Evolutionary conservation across 2,113 vertebrate species (phyloP), one percentile per base, ranked within the genome.

Genomic region (Lampris incognitus): DNA sequence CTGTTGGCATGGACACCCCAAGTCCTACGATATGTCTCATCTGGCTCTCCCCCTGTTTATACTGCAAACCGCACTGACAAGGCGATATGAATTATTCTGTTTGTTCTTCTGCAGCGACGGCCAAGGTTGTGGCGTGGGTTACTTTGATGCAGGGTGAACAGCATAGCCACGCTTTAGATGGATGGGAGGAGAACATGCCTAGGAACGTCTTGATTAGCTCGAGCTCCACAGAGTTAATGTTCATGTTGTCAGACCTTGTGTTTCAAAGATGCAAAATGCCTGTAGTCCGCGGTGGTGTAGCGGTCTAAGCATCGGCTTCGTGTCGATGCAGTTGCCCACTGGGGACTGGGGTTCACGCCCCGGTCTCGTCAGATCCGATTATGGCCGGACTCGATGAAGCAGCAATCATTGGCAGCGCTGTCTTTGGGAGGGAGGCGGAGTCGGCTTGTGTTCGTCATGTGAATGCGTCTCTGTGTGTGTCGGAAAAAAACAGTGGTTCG

Each of bases 81-180:
- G 50, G 50, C 67, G 3, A 62, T 66, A 49, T 73, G 3, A 74
- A 56, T 52, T 8, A 58, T 59, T 80, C 24, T 79, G n/a, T 85
- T 59, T 83, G 63, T 86, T 82, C 44, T 59, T 84, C 75, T 38
- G 24, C 83, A 89, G 89, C 83, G 0, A 91, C 91, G 42, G 84
- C 84, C 38, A 88, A 87, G 64, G 77, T 89, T 69, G 87, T 91
- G 74, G 90, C 88, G 0, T 91, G 90, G 88, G 70, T 93, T 41
- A 87, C 91, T 75, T 79, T 90, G 51, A 88, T 85, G 89, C 85
- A 87, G 82, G 86, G 85, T 88, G 87, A 91, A 88, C 63, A 6
- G 48, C 24, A 65, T 42, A 3, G 41, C 9, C 13, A 24, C 3
- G 44, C 9, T 6, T 36, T 58, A 58, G 48, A 13, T 9, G 58